Evolutionary conservation across 2,888 invertebrate genomes (phyloP).

Genomic region (Thumatha senex): DNA sequence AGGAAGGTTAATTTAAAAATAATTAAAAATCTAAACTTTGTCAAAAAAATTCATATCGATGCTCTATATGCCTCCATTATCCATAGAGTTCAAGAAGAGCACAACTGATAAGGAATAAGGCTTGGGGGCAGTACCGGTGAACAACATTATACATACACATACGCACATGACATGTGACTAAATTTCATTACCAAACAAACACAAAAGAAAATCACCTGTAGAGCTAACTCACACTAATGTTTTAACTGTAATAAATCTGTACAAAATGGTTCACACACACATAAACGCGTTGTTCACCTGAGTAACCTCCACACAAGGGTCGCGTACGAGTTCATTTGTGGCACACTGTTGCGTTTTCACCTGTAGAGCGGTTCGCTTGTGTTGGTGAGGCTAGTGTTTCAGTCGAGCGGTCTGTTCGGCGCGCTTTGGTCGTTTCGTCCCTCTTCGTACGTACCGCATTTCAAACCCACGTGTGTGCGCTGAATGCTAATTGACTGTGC

Average conservation of each 20-base stretch:
- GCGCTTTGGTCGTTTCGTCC: constrained; percentile 71
- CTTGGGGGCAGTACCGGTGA: constrained; percentile 74
- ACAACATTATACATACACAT: constrained; percentile 58
- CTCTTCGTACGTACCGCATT: constrained; percentile 36
- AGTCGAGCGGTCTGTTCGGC: constrained; percentile 75
- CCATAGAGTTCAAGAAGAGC: constrained; percentile 67
- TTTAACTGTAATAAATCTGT: constrained; percentile 67
- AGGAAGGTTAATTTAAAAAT: no score
- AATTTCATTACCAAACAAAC: constrained; percentile 49
- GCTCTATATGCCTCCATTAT: no score
- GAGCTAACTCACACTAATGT: constrained; percentile 50
- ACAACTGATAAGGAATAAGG: constrained; percentile 65
- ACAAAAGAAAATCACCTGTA: constrained; percentile 68
- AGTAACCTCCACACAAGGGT: constrained; percentile 75
- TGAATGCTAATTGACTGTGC: constrained; percentile 62
- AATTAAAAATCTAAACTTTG: no score
- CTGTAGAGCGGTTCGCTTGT: constrained; percentile 67
- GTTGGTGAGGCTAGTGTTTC: constrained; percentile 69
- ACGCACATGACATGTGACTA: constrained; percentile 74
- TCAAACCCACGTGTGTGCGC: constrained; percentile 63
- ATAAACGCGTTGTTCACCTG: constrained; percentile 55
- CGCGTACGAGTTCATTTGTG: constrained; percentile 66
- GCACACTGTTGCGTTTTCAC: constrained; percentile 78
- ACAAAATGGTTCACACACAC: constrained; percentile 74
- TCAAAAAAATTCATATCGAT: no score